Evolutionary conservation across 2,113 vertebrate species (phyloP).

Genomic region (Salvelinus alpinus): DNA sequence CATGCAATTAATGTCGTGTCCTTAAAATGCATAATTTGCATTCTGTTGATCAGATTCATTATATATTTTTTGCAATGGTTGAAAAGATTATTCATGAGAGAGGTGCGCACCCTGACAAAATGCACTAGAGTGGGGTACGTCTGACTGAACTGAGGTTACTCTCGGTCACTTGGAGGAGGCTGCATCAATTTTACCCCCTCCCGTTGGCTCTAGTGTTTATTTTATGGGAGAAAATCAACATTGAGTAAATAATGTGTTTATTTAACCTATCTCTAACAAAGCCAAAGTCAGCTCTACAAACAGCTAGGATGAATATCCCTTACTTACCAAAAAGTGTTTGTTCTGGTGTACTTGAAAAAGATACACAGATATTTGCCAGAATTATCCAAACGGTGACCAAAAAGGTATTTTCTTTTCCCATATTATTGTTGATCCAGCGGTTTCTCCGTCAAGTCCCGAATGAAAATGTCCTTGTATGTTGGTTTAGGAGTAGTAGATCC

Average conservation of each 20-base stretch:
- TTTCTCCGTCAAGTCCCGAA: constrained; percentile 4
- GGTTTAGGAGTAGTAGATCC: constrained; percentile 34
- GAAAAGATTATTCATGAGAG: not conserved
- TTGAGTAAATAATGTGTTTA: not conserved
- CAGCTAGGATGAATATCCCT: not conserved
- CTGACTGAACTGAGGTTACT: constrained; percentile 35
- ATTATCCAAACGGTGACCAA: constrained; percentile 72
- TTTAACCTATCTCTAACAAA: not conserved
- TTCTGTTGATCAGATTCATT: too few species aligned
- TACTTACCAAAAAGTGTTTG: constrained; percentile 67
- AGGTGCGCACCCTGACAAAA: not conserved
- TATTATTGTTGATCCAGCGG: constrained; percentile 53
- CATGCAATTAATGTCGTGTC: too few species aligned
- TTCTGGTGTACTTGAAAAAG: constrained; percentile 60
- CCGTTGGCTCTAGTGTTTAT: constrained; percentile 1
- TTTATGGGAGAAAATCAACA: not conserved
- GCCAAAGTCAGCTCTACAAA: not conserved
- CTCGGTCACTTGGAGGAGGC: constrained; percentile 32
- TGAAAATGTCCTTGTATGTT: not conserved
- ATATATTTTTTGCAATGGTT: too few species aligned
- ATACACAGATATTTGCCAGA: constrained; percentile 56
- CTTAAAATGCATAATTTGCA: too few species aligned
- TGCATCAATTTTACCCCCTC: constrained; percentile 29
- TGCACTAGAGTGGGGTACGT: constrained; percentile 20
- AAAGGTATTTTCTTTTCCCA: constrained; percentile 64